These are phyloP conservation scores for Papilio demoleus DNA, from an alignment of 2,888 invertebrate species.

Conservation along the genomic window DNA sequence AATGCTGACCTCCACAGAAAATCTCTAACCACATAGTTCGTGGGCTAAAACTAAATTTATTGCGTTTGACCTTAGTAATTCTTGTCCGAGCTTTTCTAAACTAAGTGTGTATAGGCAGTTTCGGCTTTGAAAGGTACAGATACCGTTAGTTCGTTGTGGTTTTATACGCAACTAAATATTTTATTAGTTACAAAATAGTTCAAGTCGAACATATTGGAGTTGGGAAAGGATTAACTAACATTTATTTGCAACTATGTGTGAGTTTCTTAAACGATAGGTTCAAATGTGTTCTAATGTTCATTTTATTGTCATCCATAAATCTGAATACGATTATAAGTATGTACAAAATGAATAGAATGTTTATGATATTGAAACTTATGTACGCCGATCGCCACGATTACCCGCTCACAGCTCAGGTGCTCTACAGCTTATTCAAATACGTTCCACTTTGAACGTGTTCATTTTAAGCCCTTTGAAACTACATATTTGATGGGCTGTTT, in stretches of 20 bases:
- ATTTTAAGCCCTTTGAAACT: conserved; percentile 73
- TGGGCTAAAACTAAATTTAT: conserved; percentile 81
- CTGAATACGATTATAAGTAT: no score
- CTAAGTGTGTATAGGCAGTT: conserved; percentile 74
- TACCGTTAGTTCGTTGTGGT: conserved; percentile 68
- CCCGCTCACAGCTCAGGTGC: conserved; percentile 59
- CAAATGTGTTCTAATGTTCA: no score
- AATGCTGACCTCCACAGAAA: conserved; percentile 72
- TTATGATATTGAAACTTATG: conserved; percentile 68
- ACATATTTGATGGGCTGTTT: conserved; percentile 56
- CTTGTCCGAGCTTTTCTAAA: conserved; percentile 77
- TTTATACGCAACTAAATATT: conserved; percentile 78
- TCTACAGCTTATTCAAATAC: conserved; percentile 67
- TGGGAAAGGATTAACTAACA: conserved; percentile 6
- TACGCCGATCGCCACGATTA: conserved; percentile 69
- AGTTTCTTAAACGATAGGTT: no score
- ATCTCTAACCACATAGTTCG: conserved; percentile 80
- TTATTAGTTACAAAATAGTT: conserved; percentile 79
- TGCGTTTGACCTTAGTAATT: conserved; percentile 82
- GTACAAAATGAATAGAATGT: no score
- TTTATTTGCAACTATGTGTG: no score
- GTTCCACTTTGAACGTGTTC: conserved; percentile 72
- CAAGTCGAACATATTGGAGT: conserved; percentile 37
- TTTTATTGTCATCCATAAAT: no score
- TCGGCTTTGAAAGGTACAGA: conserved; percentile 74